Base-by-base conservation (phyloP, 2,888 invertebrate genomes). In the Rhyacophila evoluta region DNA sequence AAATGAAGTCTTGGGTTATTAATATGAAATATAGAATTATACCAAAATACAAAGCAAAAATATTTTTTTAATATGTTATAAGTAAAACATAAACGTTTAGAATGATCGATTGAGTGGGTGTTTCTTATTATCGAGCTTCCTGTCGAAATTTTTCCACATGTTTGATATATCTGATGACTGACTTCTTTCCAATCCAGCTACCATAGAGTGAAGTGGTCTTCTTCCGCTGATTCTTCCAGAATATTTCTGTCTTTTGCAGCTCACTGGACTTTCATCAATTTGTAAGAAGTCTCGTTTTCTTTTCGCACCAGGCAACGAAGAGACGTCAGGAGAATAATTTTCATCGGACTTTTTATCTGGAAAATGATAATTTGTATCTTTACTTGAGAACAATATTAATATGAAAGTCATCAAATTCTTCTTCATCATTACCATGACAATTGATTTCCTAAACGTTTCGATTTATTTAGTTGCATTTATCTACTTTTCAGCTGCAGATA, bases 221-320 rank as follows among this genome's bases (percentile, higher is more conserved):
- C 89, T 84, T 0, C 88, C 88, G 29, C 85, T 83, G 74, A 90
- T 88, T 78, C 87, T 85, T 10, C 87, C 89, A 29, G 87, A 86
- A 81, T 86, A 89, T 72, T 78, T 80, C 27, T 80, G 75, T 6
- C 87, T 85, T 79, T 90, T 90, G 10, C 19, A 55, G 82, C 88
- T 88, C 1, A 89, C 75, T 0, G 90, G 89, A 80, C 89, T 89
- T 2, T 84, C 74, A 0, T 87, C 87, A 0, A 84, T 83, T 76
- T 89, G 89, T 0, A 87, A 85, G 29, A 73, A 6, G 12, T 70
- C 28, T 5, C 81, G 38, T 28, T 82, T 82, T 27, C 81, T 77
- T 55, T 55, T 55, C 19, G 19, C 55, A 19, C 55, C 19, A 1
- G 8, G 19, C 19, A 55, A 36, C 1, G 70, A 36, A 8, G 28